These are phyloP conservation scores for Suricata suricatta DNA, from an alignment of 2,113 vertebrate genomes.

Conservation along the genomic window DNA sequence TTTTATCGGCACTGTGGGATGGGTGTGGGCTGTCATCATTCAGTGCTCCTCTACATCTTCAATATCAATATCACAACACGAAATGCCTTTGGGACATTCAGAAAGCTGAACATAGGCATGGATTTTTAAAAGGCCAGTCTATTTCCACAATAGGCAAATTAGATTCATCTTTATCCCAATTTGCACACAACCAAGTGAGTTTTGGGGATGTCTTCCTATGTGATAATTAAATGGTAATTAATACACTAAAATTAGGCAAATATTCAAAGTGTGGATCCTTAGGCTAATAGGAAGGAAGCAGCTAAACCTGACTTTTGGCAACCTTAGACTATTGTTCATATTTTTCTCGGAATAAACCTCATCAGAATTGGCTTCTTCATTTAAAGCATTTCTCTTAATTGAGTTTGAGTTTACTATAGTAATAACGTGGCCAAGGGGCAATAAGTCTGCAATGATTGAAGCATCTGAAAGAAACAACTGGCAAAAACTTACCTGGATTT, in stretches of 20 bases:
- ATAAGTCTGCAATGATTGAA: not conserved
- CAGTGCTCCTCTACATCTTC: not conserved
- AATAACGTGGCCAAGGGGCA: not conserved
- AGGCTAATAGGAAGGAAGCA: not conserved
- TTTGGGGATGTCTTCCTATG: conserved; percentile 35
- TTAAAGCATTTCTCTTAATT: conserved; percentile 55
- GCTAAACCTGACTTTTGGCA: not conserved
- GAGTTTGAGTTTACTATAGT: conserved; percentile 34
- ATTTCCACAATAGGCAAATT: conserved; percentile 39
- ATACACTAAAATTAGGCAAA: conserved; percentile 55
- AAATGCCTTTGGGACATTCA: not conserved
- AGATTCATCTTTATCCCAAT: conserved; percentile 21
- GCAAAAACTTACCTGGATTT: not conserved
- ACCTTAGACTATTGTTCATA: not conserved
- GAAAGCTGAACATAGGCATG: conserved; percentile 13
- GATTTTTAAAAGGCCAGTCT: not conserved
- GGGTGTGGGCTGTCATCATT: not conserved
- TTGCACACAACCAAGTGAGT: not conserved
- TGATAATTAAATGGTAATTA: conserved; percentile 49
- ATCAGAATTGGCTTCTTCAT: conserved; percentile 28
- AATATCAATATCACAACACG: not conserved
- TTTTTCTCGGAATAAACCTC: conserved; percentile 38
- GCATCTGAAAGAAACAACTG: not conserved
- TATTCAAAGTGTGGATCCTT: not conserved
- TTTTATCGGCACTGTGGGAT: not conserved